Conservation (phyloP, 2,113 vertebrate genomes). For the Cyphomyrus discorhynchus region DNA sequence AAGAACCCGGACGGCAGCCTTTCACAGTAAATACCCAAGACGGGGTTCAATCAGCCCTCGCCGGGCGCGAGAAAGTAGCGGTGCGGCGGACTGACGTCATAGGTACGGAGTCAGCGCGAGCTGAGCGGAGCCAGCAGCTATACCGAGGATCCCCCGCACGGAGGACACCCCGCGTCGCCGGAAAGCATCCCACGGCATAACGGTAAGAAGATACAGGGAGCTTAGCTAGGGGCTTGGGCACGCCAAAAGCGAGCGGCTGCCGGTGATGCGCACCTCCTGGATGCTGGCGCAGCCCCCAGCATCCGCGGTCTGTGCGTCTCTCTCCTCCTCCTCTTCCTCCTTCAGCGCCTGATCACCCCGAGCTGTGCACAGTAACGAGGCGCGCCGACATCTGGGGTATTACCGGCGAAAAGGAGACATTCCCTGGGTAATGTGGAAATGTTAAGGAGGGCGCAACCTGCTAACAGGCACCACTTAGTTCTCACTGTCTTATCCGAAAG, state of each 20-base stretch:
- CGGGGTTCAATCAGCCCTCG: neutral
- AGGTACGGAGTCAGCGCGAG: conserved; percentile 49
- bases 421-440: neutral
- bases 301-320: neutral
- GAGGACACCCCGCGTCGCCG: conserved; percentile 29
- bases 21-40: neutral
- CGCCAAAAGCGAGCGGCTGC: neutral
- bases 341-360: neutral
- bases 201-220: conserved; percentile 50
- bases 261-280: neutral
- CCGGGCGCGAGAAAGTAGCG: neutral
- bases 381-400: neutral
- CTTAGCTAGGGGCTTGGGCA: neutral
- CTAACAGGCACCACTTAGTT: neutral
- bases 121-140: conserved; percentile 11
- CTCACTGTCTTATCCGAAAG: neutral
- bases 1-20: neutral
- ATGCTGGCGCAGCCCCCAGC: neutral
- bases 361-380: neutral
- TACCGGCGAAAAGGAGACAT: neutral
- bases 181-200: conserved; percentile 49
- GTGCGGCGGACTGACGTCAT: conserved; percentile 61
- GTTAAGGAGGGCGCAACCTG: neutral
- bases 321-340: neutral
- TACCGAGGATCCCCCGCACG: conserved; percentile 24